Evolutionary conservation across 2,113 vertebrate genomes (phyloP).

Genomic region (Narcine bancroftii): DNA sequence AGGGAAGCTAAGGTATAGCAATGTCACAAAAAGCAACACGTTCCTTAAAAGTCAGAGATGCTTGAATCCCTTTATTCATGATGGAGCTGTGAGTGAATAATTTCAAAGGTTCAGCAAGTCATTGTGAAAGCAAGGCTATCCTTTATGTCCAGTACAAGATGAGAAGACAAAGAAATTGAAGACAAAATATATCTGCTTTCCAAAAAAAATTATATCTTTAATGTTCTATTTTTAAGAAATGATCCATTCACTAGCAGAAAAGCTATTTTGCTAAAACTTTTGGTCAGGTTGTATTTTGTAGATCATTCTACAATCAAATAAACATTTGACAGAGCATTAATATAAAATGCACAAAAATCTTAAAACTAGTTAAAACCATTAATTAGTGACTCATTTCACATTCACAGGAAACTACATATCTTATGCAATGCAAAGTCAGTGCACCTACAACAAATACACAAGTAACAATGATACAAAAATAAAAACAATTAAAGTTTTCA

Average conservation of each 20-base stretch:
- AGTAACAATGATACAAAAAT: conserved; percentile 24
- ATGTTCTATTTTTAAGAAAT: conserved; percentile 14
- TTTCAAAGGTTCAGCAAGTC: neutral
- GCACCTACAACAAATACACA: neutral
- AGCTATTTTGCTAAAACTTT: neutral
- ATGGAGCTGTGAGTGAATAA: neutral
- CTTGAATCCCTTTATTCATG: neutral
- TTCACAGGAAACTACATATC: neutral
- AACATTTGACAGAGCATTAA: neutral
- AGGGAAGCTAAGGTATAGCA: no score
- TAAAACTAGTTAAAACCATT: neutral
- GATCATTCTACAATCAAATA: neutral
- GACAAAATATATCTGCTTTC: neutral
- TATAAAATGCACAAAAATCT: neutral
- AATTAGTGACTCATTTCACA: neutral
- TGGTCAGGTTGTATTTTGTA: neutral
- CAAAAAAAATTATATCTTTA: neutral
- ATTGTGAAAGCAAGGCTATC: neutral
- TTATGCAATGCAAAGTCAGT: neutral
- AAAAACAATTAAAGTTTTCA: conserved; percentile 10
- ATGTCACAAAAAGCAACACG: neutral
- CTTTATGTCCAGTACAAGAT: neutral
- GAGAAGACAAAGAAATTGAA: neutral
- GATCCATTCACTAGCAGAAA: neutral
- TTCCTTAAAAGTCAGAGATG: neutral